Conservation (phyloP, 2,113 vertebrate genomes). For the Carettochelys insculpta region DNA sequence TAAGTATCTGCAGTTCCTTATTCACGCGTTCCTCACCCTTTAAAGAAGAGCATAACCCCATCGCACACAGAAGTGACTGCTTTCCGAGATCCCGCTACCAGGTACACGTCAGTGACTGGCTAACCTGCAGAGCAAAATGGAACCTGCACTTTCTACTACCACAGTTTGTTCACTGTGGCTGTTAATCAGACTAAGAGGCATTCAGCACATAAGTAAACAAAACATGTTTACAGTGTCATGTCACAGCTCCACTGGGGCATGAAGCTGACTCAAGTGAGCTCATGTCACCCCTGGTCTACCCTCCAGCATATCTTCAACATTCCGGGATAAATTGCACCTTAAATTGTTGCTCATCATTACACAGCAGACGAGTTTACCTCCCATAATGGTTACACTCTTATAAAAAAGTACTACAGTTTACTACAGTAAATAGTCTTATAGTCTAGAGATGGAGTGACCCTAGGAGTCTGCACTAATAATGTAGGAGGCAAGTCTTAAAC, state of each 20-base stretch:
- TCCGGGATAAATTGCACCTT: background rate
- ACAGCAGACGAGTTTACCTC: background rate
- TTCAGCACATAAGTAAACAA: background rate
- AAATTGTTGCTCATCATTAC: background rate
- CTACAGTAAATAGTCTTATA: background rate
- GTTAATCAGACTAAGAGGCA: conserved; percentile 11
- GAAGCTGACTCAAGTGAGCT: background rate
- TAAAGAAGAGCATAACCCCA: conserved; percentile 4
- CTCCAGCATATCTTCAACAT: accelerated
- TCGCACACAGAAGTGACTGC: background rate
- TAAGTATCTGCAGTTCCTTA: background rate
- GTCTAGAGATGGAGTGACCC: background rate
- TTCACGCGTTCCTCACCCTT: background rate
- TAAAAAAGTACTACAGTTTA: background rate
- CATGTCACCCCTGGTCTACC: background rate
- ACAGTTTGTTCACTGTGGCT: background rate
- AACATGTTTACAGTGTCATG: background rate
- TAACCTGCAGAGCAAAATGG: background rate
- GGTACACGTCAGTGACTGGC: conserved; percentile 1
- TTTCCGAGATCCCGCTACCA: background rate
- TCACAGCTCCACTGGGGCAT: background rate
- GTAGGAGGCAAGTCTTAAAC: background rate
- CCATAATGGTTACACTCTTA: background rate
- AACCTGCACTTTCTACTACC: conserved; percentile 6
- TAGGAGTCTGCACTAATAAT: background rate